Evolutionary conservation across 2,113 vertebrate genomes (phyloP).

Genomic region (Mugil cephalus): DNA sequence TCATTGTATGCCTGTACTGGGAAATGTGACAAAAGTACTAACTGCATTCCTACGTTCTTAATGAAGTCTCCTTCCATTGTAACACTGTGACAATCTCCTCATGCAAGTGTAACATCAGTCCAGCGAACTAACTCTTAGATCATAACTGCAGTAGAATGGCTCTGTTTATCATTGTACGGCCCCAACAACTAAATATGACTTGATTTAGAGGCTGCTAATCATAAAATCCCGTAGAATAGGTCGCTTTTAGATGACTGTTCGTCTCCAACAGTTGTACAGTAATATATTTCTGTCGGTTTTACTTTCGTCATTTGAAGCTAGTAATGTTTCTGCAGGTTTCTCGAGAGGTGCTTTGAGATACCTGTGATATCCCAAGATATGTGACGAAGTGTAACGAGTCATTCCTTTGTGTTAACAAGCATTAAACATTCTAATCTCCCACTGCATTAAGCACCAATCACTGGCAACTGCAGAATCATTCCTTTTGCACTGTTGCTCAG

Average conservation of each 20-base stretch:
- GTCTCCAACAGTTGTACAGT: constrained; percentile 26
- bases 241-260: constrained; percentile 44
- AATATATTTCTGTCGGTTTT: constrained; percentile 42
- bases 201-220: constrained; percentile 34
- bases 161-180: constrained; percentile 50
- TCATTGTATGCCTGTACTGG: constrained; percentile 47
- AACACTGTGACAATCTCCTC: constrained; percentile 81
- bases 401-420: constrained; percentile 29
- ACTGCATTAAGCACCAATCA: constrained; percentile 33
- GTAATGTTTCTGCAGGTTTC: constrained; percentile 6
- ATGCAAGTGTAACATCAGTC: constrained; percentile 35
- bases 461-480: constrained; percentile 49
- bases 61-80: constrained; percentile 74
- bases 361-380: constrained; percentile 32
- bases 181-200: constrained; percentile 32
- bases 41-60: constrained; percentile 67
- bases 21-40: constrained; percentile 44
- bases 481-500: constrained; percentile 60
- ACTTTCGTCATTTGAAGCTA: constrained; percentile 43
- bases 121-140: constrained; percentile 29
- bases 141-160: constrained; percentile 38
- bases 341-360: constrained; percentile 1
- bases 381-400: constrained; percentile 30
- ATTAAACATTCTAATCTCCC: constrained; percentile 19
- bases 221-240: constrained; percentile 36